Evolutionary conservation across 1,140 invertebrate species (phyloP).

Genomic region (Eubasilissa regina): DNA sequence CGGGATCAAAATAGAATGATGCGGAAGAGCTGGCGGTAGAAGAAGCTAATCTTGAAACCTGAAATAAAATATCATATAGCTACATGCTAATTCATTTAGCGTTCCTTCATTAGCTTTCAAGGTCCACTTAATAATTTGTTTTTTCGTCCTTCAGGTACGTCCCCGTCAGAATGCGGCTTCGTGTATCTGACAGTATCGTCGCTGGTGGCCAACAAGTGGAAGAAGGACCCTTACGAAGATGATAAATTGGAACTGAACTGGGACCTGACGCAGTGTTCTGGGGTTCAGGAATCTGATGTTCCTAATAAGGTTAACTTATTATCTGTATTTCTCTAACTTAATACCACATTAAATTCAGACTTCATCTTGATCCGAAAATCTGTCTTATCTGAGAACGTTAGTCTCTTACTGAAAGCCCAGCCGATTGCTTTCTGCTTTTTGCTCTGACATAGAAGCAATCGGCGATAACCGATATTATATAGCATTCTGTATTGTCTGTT

Average conservation of each 20-base stretch:
- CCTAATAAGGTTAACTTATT: slow-evolving; percentile 42
- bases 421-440: no score
- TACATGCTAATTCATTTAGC: no score
- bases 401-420: no score
- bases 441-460: no score
- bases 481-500: no score
- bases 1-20: no score
- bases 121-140: background rate
- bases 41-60: no score
- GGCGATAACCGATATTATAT: no score
- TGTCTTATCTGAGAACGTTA: no score
- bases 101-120: no score
- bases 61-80: no score
- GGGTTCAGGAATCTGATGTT: slow-evolving; percentile 26
- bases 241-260: slow-evolving; percentile 59
- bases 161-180: slow-evolving; percentile 53
- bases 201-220: slow-evolving; percentile 1
- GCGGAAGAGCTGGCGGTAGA: no score
- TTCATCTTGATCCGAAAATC: background rate
- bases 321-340: background rate
- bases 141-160: slow-evolving; percentile 35
- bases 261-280: slow-evolving; percentile 49
- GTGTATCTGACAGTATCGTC: slow-evolving; percentile 53
- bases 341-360: background rate
- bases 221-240: slow-evolving; percentile 28